Percentiles rank a stretch among this genome's conserved stretches.
phyloP scores from a whole-genome alignment of 2,113 vertebrate genomes.

The Aspidoscelis tigris region DNA sequence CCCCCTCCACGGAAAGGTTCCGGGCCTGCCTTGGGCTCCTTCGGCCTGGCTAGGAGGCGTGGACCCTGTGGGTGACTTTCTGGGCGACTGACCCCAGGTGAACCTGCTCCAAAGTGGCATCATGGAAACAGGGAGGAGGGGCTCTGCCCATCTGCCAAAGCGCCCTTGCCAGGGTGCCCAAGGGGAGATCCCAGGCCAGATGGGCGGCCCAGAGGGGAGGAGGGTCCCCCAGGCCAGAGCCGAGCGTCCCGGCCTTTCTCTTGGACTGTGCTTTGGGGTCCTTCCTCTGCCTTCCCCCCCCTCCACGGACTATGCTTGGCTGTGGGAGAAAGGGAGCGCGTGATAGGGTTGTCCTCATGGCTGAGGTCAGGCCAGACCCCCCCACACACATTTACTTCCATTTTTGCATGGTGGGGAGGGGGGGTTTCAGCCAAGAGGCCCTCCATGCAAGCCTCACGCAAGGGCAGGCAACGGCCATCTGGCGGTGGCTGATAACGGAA shows the following conservation, averaged over 20 bases:
- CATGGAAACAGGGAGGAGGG: background rate
- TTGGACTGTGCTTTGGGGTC: too few species aligned
- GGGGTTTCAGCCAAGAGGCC: too few species aligned
- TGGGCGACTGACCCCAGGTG: background rate
- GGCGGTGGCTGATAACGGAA: background rate
- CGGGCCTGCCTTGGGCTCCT: too few species aligned
- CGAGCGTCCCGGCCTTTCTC: background rate
- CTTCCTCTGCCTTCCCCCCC: background rate
- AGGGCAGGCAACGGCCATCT: background rate
- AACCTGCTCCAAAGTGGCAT: background rate
- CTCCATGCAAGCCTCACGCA: too few species aligned
- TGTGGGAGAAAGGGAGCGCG: too few species aligned
- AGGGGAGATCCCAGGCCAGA: background rate
- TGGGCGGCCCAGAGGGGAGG: background rate
- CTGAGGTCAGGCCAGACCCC: background rate
- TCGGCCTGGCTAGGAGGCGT: too few species aligned
- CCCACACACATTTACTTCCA: too few species aligned
- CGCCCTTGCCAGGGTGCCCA: too few species aligned
- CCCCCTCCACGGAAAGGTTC: background rate
- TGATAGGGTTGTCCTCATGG: background rate
- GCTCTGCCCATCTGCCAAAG: too few species aligned
- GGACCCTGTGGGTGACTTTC: too few species aligned
- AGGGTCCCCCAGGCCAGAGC: background rate
- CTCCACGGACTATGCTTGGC: too few species aligned
- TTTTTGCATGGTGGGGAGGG: too few species aligned